Base-by-base conservation (phyloP, 2,113 vertebrate species). In the Dissostichus mawsoni region DNA sequence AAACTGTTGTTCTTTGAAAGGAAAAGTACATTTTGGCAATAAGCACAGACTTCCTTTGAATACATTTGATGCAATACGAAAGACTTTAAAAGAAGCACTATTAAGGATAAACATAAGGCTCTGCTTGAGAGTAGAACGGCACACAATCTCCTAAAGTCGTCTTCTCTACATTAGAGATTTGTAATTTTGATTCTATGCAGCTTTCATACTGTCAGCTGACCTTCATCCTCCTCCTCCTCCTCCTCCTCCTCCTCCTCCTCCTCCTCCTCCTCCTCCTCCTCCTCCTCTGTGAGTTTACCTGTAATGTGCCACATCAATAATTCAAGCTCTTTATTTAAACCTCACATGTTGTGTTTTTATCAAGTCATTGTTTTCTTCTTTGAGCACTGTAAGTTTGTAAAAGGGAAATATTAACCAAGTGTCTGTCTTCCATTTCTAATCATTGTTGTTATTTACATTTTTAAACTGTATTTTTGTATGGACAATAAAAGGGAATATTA, bases 101-200 rank as follows among this genome's bases (percentile, higher is more conserved):
- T 18, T 2, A 16, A 10, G 29, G 8, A 53, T 29, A 8, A 55
- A 63, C 23, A 25, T n/a, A 1, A 58, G 50, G 57, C 33, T 73
- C 47, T 78, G 64, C 44, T n/a, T 10, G 0, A 71, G 36, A 51
- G 78, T 3, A 56, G 50, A 73, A 33, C 56, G 0, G 13, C 70
- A 13, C 45, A 1, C 4, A 0, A 29, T 13, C 47, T 45, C 69
- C 74, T 33, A 50, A 45, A 58, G 52, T 74, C 4, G 5, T 82
- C 61, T 82, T 91, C 89, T 92, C 89, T 87, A 88, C 87, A 88
- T 90, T 85, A 92, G 87, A 88, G 86, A 91, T 74, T 23, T 25
- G 20, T 79, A 18, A 67, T 68, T 16, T 68, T 76, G 17, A 86
- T 59, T 83, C 79, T 87, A 76, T 91, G 91, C 86, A 90, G 84